These are phyloP conservation scores for Yponomeuta cagnagella DNA, from an alignment of 2,888 invertebrate species.

Conservation along the genomic window DNA sequence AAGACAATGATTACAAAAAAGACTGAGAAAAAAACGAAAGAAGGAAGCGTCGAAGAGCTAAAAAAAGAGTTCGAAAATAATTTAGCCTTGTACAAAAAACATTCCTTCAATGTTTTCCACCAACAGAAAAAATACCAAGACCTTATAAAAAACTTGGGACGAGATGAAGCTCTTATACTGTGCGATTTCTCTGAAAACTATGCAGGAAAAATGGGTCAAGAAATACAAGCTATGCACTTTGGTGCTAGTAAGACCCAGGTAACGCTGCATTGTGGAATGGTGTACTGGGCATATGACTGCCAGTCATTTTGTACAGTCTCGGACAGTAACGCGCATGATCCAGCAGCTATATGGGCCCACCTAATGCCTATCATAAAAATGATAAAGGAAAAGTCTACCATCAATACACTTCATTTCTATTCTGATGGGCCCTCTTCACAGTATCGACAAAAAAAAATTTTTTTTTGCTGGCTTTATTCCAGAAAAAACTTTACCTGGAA, in stretches of 20 bases:
- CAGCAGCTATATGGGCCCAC: too few species aligned
- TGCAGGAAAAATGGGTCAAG: too few species aligned
- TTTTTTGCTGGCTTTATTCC: constrained; percentile 16
- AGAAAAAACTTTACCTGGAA: constrained; percentile 14
- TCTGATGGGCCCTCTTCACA: constrained; percentile 18
- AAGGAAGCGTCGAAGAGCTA: constrained; percentile 5
- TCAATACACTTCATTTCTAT: constrained; percentile 14
- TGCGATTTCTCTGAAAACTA: too few species aligned
- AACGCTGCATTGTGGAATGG: too few species aligned
- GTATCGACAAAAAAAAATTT: constrained; percentile 21
- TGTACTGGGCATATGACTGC: too few species aligned
- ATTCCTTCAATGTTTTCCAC: constrained; percentile 13
- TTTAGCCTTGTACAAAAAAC: constrained; percentile 7
- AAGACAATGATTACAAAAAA: constrained; percentile 3
- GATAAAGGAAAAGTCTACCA: background rate
- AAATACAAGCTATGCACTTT: too few species aligned
- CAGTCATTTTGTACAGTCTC: too few species aligned
- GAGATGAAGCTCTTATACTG: too few species aligned
- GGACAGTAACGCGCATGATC: too few species aligned
- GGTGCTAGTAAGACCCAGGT: too few species aligned
- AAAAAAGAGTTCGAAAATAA: constrained; percentile 12
- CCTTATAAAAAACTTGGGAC: background rate
- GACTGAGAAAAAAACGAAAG: constrained; percentile 3
- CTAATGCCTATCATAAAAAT: too few species aligned
- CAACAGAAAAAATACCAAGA: constrained; percentile 10